These are phyloP conservation scores for Apodemia zela DNA, from an alignment of 2,888 invertebrate species.

Conservation along the genomic window DNA sequence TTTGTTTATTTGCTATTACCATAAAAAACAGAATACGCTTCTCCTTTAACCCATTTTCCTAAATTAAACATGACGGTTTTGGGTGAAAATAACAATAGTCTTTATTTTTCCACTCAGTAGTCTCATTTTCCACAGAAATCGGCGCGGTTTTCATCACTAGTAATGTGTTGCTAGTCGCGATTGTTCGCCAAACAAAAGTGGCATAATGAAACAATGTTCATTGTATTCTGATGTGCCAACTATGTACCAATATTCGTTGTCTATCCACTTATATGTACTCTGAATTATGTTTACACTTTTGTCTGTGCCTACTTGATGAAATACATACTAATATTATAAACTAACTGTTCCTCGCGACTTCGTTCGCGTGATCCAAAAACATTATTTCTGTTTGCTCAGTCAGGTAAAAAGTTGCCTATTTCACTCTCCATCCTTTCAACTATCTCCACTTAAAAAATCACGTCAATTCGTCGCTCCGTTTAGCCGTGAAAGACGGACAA, in stretches of 20 bases:
- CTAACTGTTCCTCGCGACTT: too few relatives aligned
- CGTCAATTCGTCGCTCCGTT: too few relatives aligned
- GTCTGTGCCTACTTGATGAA: too few relatives aligned
- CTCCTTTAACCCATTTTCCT: background rate
- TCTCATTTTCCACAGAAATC: conserved; percentile 5
- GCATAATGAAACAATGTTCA: conserved; percentile 13
- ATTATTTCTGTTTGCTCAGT: too few relatives aligned
- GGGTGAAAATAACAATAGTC: background rate
- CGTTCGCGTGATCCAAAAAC: too few relatives aligned
- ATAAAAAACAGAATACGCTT: background rate
- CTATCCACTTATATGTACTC: background rate
- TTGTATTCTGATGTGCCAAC: conserved; percentile 14
- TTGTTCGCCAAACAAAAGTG: conserved; percentile 14
- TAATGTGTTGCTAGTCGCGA: conserved; percentile 11
- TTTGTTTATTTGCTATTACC: background rate
- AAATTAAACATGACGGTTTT: conserved; percentile 9
- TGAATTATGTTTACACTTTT: background rate
- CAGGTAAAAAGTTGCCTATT: too few relatives aligned
- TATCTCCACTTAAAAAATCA: too few relatives aligned
- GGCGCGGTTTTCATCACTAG: conserved; percentile 5
- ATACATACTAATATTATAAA: too few relatives aligned
- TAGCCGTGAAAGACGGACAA: too few relatives aligned
- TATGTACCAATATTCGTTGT: conserved; percentile 8
- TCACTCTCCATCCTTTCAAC: too few relatives aligned
- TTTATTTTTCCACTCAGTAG: background rate